Percentiles rank a stretch among this genome's conserved stretches.
These are phyloP conservation scores for Amorpha juglandis DNA, from an alignment of 2,888 invertebrate genomes.

Conservation along the genomic window DNA sequence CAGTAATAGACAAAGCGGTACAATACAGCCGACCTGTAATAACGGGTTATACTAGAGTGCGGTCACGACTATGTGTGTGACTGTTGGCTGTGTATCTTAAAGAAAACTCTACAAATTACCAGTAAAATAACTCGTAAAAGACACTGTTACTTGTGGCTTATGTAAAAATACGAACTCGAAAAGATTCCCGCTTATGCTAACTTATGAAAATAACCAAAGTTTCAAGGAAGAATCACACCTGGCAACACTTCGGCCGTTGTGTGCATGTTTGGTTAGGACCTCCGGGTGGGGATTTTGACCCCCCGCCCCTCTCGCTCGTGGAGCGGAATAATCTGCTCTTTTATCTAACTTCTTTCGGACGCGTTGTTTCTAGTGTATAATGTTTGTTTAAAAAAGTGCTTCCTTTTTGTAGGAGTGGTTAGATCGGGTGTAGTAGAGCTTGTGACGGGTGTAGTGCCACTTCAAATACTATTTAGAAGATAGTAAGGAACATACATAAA, in stretches of 20 bases:
- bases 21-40: no score
- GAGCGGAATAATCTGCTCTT: slow-evolving; percentile 21
- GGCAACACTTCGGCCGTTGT: background rate
- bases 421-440: background rate
- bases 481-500: no score
- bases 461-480: no score
- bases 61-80: no score
- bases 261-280: slow-evolving; percentile 2
- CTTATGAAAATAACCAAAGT: background rate
- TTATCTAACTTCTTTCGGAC: slow-evolving; percentile 16
- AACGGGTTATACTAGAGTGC: no score
- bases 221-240: background rate
- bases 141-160: no score
- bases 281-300: background rate
- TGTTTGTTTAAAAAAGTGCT: slow-evolving; percentile 18
- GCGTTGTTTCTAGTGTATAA: background rate
- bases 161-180: background rate
- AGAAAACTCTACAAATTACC: no score
- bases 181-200: background rate
- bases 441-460: background rate
- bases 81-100: no score
- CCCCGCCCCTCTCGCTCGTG: background rate
- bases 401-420: background rate
- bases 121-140: no score
- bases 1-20: no score